These are phyloP conservation scores for Rhagologus leucostigma DNA, from an alignment of 2,113 vertebrate species.

Conservation along the genomic window DNA sequence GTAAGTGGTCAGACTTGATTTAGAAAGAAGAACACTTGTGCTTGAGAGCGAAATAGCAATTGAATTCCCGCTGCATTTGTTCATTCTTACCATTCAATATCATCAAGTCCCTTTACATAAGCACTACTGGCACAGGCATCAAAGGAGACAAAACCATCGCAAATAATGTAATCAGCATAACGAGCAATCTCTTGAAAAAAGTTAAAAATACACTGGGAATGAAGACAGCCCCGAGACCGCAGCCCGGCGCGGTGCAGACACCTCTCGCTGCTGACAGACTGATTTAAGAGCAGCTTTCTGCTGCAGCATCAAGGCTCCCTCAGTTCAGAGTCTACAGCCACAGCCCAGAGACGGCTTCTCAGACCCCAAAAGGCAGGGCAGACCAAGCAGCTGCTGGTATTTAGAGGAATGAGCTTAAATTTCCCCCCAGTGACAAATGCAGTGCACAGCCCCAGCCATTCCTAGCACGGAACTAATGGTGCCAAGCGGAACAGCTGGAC, in stretches of 20 bases:
- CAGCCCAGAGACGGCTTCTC: background rate
- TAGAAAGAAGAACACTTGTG: constrained; percentile 53
- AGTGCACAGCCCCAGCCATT: background rate
- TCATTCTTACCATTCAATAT: constrained; percentile 43
- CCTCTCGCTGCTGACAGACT: background rate
- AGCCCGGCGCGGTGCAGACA: fast-evolving
- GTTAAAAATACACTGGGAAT: background rate
- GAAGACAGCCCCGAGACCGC: background rate
- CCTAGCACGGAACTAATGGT: fast-evolving
- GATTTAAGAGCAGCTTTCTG: background rate
- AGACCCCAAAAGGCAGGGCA: background rate
- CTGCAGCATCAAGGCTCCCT: background rate
- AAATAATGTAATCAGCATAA: constrained; percentile 52
- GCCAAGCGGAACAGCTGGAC: background rate
- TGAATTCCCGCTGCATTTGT: constrained; percentile 47
- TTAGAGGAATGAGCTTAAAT: constrained; percentile 24
- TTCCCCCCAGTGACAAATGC: background rate
- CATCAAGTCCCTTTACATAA: constrained; percentile 39
- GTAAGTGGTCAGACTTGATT: constrained; percentile 54
- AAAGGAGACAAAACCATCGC: constrained; percentile 18
- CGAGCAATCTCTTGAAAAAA: constrained; percentile 16
- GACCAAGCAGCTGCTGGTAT: background rate
- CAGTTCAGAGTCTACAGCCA: background rate
- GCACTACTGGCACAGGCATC: constrained; percentile 39
- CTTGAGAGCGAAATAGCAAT: constrained; percentile 50